These are phyloP conservation scores for Dermochelys coriacea DNA, from an alignment of 2,797 vertebrate genomes.

Conservation along the genomic window DNA sequence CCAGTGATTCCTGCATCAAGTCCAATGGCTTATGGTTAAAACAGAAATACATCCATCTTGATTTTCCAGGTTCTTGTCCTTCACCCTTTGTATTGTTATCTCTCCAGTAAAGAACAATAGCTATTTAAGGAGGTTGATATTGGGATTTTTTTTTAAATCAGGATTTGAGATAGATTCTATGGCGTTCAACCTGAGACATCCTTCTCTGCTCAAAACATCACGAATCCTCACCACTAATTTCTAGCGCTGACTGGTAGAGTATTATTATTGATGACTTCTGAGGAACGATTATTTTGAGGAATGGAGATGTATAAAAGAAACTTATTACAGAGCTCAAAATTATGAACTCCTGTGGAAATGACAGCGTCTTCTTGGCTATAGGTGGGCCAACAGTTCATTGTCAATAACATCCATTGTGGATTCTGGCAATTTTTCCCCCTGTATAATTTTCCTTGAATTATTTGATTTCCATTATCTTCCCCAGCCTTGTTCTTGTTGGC, in stretches of 20 bases:
- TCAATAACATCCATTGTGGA: not conserved
- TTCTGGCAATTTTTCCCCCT: not conserved
- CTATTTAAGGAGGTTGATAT: not conserved
- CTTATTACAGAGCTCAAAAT: not conserved
- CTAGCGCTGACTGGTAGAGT: not conserved
- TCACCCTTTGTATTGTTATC: accelerated
- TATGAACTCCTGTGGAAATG: not conserved
- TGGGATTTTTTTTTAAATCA: not conserved
- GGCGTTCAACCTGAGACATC: not conserved
- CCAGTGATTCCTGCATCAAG: not conserved
- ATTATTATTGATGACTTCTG: not conserved
- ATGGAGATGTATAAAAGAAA: not conserved
- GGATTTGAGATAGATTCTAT: not conserved
- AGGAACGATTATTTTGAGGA: not conserved
- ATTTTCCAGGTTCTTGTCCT: not conserved
- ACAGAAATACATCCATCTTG: not conserved
- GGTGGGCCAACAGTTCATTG: not conserved
- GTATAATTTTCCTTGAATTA: not conserved
- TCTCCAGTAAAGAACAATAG: not conserved
- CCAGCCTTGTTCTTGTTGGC: not conserved
- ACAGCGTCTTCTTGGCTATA: not conserved
- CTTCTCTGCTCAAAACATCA: not conserved
- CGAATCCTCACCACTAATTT: not conserved
- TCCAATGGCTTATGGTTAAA: not conserved
- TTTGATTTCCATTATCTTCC: not conserved